Evolutionary conservation across 2,888 invertebrate genomes (phyloP).

Genomic region (Drosophila melanocephala): DNA sequence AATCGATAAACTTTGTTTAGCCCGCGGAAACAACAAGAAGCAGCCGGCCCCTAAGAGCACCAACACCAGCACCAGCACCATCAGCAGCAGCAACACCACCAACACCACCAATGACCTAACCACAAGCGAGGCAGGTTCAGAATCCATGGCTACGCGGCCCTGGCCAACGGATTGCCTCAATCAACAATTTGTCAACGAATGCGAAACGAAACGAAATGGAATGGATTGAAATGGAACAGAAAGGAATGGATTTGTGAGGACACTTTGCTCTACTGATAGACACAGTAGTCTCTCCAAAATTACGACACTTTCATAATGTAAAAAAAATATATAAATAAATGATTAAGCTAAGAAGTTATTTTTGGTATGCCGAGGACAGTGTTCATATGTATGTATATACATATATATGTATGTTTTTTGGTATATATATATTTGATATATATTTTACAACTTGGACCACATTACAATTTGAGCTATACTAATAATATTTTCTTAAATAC

Average conservation of each 20-base stretch:
- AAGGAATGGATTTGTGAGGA: neutral
- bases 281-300: neutral
- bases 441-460: neutral
- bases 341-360: neutral
- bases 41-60: constrained; percentile 68
- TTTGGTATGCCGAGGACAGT: neutral
- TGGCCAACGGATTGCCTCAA: constrained; percentile 76
- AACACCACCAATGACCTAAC: constrained; percentile 42
- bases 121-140: constrained; percentile 48
- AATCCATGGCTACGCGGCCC: constrained; percentile 74
- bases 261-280: neutral
- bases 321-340: neutral
- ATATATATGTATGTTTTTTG: too few relatives aligned
- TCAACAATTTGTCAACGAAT: constrained; percentile 78
- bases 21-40: constrained; percentile 76
- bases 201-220: constrained; percentile 27
- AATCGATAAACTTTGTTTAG: constrained; percentile 81
- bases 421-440: neutral
- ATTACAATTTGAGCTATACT: neutral
- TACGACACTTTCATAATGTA: neutral
- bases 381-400: neutral
- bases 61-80: constrained; percentile 20
- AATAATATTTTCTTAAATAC: neutral
- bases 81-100: constrained; percentile 19
- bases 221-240: constrained; percentile 18